Evolutionary conservation across 2,797 vertebrate genomes (phyloP).

Genomic region (Anguilla anguilla): DNA sequence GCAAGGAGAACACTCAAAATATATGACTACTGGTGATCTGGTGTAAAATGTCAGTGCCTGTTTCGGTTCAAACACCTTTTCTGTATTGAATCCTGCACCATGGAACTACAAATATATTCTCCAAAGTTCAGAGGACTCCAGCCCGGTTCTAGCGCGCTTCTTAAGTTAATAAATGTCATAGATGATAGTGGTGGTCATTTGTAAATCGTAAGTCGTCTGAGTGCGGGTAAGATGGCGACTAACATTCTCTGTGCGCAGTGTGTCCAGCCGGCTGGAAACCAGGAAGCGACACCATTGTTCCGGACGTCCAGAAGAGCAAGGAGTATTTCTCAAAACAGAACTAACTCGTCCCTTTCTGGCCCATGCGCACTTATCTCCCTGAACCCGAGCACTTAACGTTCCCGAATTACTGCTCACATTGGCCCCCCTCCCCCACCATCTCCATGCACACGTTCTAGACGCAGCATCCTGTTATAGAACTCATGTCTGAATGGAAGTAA

Average conservation of each 20-base stretch:
- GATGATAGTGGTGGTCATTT: background rate
- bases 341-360: background rate
- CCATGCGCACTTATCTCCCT: background rate
- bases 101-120: too few relatives aligned
- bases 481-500: slow-evolving; percentile 4
- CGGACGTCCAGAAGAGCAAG: slow-evolving; percentile 87
- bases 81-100: too few relatives aligned
- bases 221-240: background rate
- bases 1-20: too few relatives aligned
- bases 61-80: too few relatives aligned
- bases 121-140: too few relatives aligned
- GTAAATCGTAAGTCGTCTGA: background rate
- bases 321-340: slow-evolving; percentile 83
- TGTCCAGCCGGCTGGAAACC: slow-evolving; percentile 92
- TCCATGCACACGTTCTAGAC: background rate
- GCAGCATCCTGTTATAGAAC: background rate
- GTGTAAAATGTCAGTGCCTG: too few relatives aligned
- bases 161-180: too few relatives aligned
- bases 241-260: slow-evolving; percentile 63
- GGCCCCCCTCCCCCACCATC: background rate
- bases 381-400: slow-evolving; percentile 22
- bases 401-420: background rate
- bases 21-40: too few relatives aligned
- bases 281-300: slow-evolving; percentile 85
- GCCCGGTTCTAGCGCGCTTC: too few relatives aligned